Conservation (phyloP, 1,140 invertebrate genomes). For the Saccostrea echinata region DNA sequence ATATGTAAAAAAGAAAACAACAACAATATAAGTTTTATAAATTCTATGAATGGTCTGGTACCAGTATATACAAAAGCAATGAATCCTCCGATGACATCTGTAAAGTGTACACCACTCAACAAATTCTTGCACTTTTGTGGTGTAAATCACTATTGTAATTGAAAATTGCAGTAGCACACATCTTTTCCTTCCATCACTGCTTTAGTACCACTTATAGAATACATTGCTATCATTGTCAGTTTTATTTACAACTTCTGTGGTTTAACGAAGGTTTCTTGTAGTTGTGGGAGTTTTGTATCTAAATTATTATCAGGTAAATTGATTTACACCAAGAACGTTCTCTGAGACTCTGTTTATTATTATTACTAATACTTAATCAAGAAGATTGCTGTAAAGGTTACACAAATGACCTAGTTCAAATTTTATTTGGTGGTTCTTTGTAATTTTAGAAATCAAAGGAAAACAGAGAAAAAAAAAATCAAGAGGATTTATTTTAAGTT, state of each 20-base stretch:
- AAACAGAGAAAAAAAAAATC: background rate
- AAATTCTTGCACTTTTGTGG: background rate
- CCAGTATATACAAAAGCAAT: too few species aligned
- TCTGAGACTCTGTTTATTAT: background rate
- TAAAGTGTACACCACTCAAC: too few species aligned
- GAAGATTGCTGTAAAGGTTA: background rate
- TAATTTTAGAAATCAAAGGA: background rate
- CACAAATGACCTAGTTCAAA: background rate
- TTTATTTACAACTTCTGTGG: background rate
- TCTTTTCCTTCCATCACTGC: background rate
- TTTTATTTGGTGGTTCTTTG: background rate
- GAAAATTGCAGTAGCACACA: background rate
- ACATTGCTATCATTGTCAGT: background rate
- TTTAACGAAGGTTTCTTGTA: background rate
- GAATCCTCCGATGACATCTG: too few species aligned
- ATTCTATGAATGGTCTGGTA: too few species aligned
- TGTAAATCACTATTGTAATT: background rate
- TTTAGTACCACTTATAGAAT: background rate
- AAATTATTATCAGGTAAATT: constrained; percentile 19
- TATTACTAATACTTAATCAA: background rate
- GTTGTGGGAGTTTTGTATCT: background rate
- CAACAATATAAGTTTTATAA: too few species aligned
- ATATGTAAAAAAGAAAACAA: too few species aligned
- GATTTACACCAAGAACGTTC: background rate
- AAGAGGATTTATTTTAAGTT: background rate